Evolutionary conservation across 2,113 vertebrate genomes (phyloP), one percentile per base, ranked within the genome.

Genomic region (Hemibagrus wyckioides): DNA sequence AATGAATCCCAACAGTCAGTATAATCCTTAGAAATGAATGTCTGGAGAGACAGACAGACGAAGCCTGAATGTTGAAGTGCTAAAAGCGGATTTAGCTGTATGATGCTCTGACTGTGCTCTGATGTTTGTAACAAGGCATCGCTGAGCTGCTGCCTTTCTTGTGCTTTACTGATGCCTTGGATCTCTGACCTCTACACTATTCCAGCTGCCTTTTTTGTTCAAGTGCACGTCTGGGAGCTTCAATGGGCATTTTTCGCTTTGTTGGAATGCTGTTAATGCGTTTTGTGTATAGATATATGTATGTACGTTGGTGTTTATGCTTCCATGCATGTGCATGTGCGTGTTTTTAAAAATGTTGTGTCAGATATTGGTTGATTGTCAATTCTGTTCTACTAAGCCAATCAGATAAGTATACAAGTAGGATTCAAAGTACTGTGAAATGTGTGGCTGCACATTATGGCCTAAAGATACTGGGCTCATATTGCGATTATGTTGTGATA

Each of bases 51-150:
- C 44, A 63, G 21, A 65, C 10, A 71, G 28, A 15, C 11, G 2
- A 65, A 33, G 59, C 23, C 41, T 36, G 56, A 65, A 57, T 30
- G 19, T 11, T 67, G 25, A 50, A 44, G 30, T 36, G 6, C 28
- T 81, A 57, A 80, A 82, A 3, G 33, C 19, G 3, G 21, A 73
- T 85, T 77, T 82, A 84, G 25, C 17, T 85, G 87, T 85, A 85
- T 33, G 65, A 39, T 25, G 5, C 23, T 87, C 2, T 83, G 56
- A 17, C 80, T 75, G 80, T 88, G 89, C 87, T 90, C n/a, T n/a
- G n/a, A n/a, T n/a, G 89, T 88, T 93, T 93, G 91, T 19, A 15
- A 88, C 86, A 57, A 79, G 59, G 88, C 90, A 92, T 92, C 90
- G 75, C 86, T 73, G 39, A 21, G 73, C 84, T 76, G 14, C 39